These are phyloP conservation scores for Thalassophryne amazonica DNA, from an alignment of 2,797 vertebrate species.

Conservation along the genomic window DNA sequence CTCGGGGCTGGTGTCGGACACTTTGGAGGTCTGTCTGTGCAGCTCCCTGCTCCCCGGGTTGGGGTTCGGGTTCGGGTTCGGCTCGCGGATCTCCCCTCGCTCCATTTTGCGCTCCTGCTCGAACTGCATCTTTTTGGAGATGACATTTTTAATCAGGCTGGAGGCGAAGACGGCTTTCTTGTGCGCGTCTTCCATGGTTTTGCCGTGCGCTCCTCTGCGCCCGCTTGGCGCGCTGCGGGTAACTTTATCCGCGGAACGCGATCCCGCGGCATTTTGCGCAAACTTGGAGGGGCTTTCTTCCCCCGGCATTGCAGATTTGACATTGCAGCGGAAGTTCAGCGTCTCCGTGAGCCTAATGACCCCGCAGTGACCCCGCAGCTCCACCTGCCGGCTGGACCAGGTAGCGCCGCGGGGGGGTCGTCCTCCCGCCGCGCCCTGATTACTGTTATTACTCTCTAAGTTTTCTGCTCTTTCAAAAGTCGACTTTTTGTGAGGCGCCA, in stretches of 20 bases:
- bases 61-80: no score
- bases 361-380: conserved; percentile 70
- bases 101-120: conserved; percentile 98
- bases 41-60: conserved; percentile 52
- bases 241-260: conserved; percentile 81
- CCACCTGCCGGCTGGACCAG: no score
- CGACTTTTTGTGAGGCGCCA: conserved; percentile 64
- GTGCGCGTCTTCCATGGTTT: conserved; percentile 81
- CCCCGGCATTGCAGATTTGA: conserved; percentile 69
- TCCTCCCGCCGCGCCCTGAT: conserved; percentile 48
- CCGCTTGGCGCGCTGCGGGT: conserved; percentile 71
- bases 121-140: conserved; percentile 97
- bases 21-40: conserved; percentile 81
- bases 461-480: conserved; percentile 65
- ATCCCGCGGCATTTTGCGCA: conserved; percentile 72
- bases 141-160: conserved; percentile 92
- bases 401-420: no score
- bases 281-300: conserved; percentile 68
- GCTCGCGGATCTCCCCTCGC: conserved; percentile 88
- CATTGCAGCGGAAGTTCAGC: conserved; percentile 82
- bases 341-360: conserved; percentile 87
- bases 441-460: conserved; percentile 45
- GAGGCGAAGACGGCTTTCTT: conserved; percentile 92
- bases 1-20: conserved; percentile 84
- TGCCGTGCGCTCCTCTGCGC: conserved; percentile 60